phyloP scores from a whole-genome alignment of 1,140 invertebrate genomes.

The Trichogramma pretiosum region DNA sequence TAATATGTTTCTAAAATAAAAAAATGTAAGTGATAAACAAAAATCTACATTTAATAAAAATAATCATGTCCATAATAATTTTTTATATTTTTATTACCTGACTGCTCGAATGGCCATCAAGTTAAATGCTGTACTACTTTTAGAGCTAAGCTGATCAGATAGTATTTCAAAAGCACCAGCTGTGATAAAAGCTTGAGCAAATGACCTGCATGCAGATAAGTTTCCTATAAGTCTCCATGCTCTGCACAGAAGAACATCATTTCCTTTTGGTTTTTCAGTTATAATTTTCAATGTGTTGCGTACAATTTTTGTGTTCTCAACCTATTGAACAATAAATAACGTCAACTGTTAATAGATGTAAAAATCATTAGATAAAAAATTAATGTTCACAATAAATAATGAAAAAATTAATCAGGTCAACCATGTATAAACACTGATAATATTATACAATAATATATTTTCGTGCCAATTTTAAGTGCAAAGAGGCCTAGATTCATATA shows the following conservation, averaged over 20 bases:
- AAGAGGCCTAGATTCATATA: too few species aligned
- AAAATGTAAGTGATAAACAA: background rate
- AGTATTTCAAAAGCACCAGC: conserved; percentile 25
- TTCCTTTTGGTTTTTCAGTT: conserved; percentile 26
- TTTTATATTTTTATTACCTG: conserved; percentile 24
- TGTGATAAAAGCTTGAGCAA: conserved; percentile 31
- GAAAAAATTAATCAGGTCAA: too few species aligned
- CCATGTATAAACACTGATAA: too few species aligned
- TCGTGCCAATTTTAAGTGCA: too few species aligned
- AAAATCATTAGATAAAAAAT: background rate
- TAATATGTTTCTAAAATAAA: conserved; percentile 35
- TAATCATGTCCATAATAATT: background rate
- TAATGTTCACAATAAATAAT: too few species aligned
- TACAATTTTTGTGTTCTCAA: conserved; percentile 29
- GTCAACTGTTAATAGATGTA: background rate
- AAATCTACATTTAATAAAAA: too few species aligned
- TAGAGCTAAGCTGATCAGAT: conserved; percentile 20
- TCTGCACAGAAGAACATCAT: conserved; percentile 29
- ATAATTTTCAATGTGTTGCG: conserved; percentile 29
- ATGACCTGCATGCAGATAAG: conserved; percentile 30
- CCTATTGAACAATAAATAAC: too few species aligned
- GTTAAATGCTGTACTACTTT: conserved; percentile 27
- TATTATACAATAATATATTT: too few species aligned
- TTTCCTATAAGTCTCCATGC: conserved; percentile 38
- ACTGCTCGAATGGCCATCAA: conserved; percentile 34